These are phyloP conservation scores for Rhabdomys pumilio DNA, from an alignment of 2,797 vertebrate genomes.

Conservation along the genomic window DNA sequence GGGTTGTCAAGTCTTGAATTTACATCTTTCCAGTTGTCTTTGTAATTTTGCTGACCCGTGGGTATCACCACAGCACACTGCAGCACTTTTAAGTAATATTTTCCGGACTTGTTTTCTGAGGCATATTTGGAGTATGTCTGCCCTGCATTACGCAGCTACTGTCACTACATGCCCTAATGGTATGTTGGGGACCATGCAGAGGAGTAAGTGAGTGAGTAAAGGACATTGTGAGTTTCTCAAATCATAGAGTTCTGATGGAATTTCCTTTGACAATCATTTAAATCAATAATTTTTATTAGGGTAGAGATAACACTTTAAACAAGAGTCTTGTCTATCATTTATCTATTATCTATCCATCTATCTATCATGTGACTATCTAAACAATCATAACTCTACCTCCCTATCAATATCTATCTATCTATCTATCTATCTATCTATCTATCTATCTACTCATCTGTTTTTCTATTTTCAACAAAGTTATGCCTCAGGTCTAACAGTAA, in stretches of 20 bases:
- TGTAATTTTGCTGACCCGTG: not conserved
- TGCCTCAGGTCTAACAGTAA: not conserved
- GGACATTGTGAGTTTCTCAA: slow-evolving; percentile 67
- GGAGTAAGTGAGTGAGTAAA: not conserved
- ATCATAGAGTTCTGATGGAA: slow-evolving; percentile 54
- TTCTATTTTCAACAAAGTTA: slow-evolving; percentile 46
- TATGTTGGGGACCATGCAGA: not conserved
- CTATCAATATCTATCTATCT: too few relatives aligned
- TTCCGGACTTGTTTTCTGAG: slow-evolving; percentile 37
- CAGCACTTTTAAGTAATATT: slow-evolving; percentile 48
- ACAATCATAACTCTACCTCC: not conserved
- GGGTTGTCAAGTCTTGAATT: not conserved
- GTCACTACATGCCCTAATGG: not conserved
- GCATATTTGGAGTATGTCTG: slow-evolving; percentile 45
- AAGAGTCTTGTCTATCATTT: not conserved
- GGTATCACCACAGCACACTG: not conserved
- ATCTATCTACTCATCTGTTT: not conserved
- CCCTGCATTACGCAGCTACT: not conserved
- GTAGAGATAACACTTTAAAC: not conserved
- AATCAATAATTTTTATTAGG: slow-evolving; percentile 53
- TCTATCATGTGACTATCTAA: not conserved
- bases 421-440: not conserved
- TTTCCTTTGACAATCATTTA: slow-evolving; percentile 63
- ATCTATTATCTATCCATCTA: not conserved
- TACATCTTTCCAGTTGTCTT: not conserved